A percentile compares a stretch with the other conserved stretches of the same genome.
phyloP scores from a whole-genome alignment of 2,113 vertebrate species.

The Sula dactylatra region DNA sequence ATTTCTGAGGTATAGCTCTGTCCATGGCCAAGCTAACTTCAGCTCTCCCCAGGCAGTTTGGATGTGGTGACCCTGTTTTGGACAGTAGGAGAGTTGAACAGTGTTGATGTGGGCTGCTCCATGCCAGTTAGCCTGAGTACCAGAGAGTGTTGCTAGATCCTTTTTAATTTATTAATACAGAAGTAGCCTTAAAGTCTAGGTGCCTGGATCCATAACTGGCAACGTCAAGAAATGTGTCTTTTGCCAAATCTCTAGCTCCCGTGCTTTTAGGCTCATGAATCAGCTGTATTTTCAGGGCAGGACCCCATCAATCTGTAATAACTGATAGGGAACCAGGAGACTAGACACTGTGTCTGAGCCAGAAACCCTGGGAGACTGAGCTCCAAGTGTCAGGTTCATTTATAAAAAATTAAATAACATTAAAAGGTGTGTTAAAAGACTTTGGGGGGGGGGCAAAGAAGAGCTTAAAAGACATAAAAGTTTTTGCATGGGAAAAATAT shows the following conservation, averaged over 20 bases:
- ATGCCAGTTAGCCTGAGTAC: background rate
- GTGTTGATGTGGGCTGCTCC: background rate
- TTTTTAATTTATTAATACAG: background rate
- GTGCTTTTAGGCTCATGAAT: background rate
- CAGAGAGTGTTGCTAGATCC: background rate
- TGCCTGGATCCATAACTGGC: background rate
- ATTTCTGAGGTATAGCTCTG: background rate
- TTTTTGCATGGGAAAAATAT: background rate
- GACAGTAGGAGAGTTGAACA: background rate
- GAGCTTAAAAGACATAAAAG: background rate
- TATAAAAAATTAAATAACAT: background rate
- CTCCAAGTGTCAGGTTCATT: background rate
- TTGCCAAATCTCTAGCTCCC: background rate
- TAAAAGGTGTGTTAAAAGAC: background rate
- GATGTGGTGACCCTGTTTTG: background rate
- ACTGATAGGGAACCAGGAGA: background rate
- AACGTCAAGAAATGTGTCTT: background rate
- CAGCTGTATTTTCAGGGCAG: background rate
- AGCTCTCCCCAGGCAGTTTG: background rate
- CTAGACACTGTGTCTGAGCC: background rate
- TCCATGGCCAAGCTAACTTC: background rate
- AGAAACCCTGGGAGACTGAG: background rate
- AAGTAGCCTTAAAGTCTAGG: background rate
- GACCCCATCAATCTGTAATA: background rate
- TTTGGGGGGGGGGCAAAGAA: too few species aligned